These are phyloP conservation scores for Drosophila nigritarsus DNA, from an alignment of 2,888 invertebrate genomes.

Conservation along the genomic window DNA sequence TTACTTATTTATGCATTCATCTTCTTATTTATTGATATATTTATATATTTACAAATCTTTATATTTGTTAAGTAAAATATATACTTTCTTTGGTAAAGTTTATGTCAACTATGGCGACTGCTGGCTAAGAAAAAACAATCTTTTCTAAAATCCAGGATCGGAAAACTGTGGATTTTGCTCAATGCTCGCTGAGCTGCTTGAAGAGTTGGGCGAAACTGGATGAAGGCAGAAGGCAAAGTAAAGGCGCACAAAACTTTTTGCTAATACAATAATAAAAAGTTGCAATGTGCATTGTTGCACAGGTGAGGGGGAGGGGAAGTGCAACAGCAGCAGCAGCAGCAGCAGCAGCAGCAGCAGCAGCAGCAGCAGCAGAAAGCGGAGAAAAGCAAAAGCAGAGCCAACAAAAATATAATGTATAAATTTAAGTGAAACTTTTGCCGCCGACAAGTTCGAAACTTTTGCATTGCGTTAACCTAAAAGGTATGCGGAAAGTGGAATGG, in stretches of 20 bases:
- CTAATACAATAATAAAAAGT: constrained; percentile 79
- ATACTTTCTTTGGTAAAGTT: not conserved
- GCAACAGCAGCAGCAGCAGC: not conserved
- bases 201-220: constrained; percentile 7
- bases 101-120: not conserved
- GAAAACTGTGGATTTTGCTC: not conserved
- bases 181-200: constrained; percentile 25
- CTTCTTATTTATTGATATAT: too few relatives aligned
- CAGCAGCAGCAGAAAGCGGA: constrained; percentile 1
- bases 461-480: constrained; percentile 67
- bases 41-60: not conserved
- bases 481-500: constrained; percentile 18
- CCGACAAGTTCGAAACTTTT: constrained; percentile 65
- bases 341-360: not conserved
- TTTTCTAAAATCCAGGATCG: not conserved
- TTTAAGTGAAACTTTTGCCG: constrained; percentile 67
- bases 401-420: constrained; percentile 54
- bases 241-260: constrained; percentile 64
- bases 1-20: too few relatives aligned
- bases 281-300: constrained; percentile 68
- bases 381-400: constrained; percentile 9
- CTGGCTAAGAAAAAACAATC: constrained; percentile 7
- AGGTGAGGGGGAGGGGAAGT: constrained; percentile 2
- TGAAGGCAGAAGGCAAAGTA: constrained; percentile 46
- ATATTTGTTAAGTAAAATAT: not conserved